Percentiles rank a stretch among this genome's conserved stretches.
These are phyloP conservation scores for Aphidius ervi DNA, from an alignment of 1,140 invertebrate genomes.

Conservation along the genomic window DNA sequence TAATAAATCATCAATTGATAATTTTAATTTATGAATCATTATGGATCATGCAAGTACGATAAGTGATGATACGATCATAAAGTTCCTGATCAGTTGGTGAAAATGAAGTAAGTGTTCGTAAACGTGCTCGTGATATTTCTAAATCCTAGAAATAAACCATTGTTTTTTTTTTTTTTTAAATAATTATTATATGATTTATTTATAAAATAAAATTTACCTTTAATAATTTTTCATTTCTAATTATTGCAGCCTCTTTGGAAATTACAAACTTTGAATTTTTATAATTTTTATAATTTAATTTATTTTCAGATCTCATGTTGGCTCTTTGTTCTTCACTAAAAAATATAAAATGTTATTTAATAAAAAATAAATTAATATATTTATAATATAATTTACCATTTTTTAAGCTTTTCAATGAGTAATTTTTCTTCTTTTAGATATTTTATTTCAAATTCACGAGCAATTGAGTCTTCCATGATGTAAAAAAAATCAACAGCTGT, in stretches of 20 bases:
- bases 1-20: not conserved
- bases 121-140: conserved; percentile 39
- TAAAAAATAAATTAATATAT: conserved; percentile 12
- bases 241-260: conserved; percentile 29
- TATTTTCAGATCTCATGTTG: conserved; percentile 24
- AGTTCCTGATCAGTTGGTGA: conserved; percentile 47
- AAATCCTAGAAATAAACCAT: conserved; percentile 32
- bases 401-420: conserved; percentile 31
- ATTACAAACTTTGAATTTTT: conserved; percentile 21
- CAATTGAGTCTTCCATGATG: not conserved
- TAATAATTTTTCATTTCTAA: conserved; percentile 40
- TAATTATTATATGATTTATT: conserved; percentile 10
- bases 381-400: conserved; percentile 29
- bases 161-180: not conserved
- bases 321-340: conserved; percentile 29
- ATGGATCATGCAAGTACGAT: conserved; percentile 2
- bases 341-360: conserved; percentile 17
- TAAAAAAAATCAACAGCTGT: no score
- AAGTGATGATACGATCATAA: conserved; percentile 28
- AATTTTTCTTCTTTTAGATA: conserved; percentile 31
- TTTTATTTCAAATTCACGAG: conserved; percentile 22
- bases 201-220: conserved; percentile 35
- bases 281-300: conserved; percentile 12
- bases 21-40: conserved; percentile 19
- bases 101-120: conserved; percentile 44